These are phyloP conservation scores for Drosophila austrosaltans DNA, from an alignment of 2,888 invertebrate species.

Conservation along the genomic window DNA sequence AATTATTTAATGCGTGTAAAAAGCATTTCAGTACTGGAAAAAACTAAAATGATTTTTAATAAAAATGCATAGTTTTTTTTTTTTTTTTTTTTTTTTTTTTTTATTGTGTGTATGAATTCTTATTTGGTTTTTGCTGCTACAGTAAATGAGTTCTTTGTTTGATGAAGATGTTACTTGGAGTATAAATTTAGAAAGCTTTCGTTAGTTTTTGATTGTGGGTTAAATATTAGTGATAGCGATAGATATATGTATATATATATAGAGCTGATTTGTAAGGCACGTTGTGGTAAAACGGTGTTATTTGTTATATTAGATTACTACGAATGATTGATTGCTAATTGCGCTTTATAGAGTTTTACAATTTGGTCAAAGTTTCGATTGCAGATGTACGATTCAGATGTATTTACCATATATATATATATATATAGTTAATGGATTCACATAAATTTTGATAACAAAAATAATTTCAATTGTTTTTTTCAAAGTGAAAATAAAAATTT, in stretches of 20 bases:
- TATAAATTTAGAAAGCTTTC: conserved; percentile 26
- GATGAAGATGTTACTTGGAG: conserved; percentile 35
- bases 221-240: conserved; percentile 1
- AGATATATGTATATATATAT: conserved; percentile 15
- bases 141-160: conserved; percentile 1
- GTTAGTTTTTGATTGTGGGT: neutral
- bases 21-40: too few relatives aligned
- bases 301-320: conserved; percentile 15
- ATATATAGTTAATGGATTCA: conserved; percentile 17
- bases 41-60: conserved; percentile 25
- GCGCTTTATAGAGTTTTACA: conserved; percentile 46
- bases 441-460: neutral
- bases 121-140: conserved; percentile 31
- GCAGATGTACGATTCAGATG: conserved; percentile 3
- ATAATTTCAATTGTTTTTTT: neutral
- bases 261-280: conserved; percentile 61
- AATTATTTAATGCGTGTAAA: too few relatives aligned
- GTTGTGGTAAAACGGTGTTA: conserved; percentile 47
- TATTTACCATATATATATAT: conserved; percentile 13
- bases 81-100: conserved; percentile 30
- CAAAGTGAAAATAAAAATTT: neutral
- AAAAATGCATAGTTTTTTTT: conserved; percentile 37
- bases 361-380: conserved; percentile 54
- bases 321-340: conserved; percentile 67
- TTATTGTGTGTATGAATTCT: neutral